Conservation (phyloP, 1,140 invertebrate genomes). For the Eriocheir sinensis region DNA sequence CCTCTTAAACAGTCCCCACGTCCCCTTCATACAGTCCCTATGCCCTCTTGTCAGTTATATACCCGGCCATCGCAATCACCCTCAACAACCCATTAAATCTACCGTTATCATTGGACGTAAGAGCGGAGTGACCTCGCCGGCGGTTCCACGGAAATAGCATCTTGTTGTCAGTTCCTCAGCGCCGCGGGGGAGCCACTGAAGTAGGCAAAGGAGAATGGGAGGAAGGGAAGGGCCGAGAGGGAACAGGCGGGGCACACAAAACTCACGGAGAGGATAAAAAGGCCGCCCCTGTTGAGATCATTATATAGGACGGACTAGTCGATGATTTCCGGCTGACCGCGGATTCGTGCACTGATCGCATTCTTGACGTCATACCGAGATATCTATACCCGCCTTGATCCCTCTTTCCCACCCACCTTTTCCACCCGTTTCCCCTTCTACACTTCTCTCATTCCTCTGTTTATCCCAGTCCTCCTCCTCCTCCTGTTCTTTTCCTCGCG, state of each 20-base stretch:
- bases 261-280: neutral
- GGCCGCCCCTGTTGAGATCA: neutral
- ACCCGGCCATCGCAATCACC: too few species aligned
- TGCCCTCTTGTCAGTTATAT: neutral
- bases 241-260: neutral
- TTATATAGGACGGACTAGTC: neutral
- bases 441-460: too few species aligned
- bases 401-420: neutral
- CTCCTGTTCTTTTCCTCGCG: too few species aligned
- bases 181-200: too few species aligned
- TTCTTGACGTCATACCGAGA: neutral
- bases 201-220: too few species aligned
- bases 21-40: too few species aligned
- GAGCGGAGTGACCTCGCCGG: neutral
- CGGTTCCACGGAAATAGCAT: neutral
- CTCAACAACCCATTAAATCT: too few species aligned
- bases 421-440: neutral
- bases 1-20: too few species aligned
- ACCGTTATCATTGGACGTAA: neutral
- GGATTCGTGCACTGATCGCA: neutral
- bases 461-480: too few species aligned
- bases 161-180: neutral
- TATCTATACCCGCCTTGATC: too few species aligned
- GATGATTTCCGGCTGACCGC: conserved; percentile 15
- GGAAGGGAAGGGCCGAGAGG: too few species aligned